Conservation (phyloP, 2,888 invertebrate species). For the Gandaritis pyraliata region DNA sequence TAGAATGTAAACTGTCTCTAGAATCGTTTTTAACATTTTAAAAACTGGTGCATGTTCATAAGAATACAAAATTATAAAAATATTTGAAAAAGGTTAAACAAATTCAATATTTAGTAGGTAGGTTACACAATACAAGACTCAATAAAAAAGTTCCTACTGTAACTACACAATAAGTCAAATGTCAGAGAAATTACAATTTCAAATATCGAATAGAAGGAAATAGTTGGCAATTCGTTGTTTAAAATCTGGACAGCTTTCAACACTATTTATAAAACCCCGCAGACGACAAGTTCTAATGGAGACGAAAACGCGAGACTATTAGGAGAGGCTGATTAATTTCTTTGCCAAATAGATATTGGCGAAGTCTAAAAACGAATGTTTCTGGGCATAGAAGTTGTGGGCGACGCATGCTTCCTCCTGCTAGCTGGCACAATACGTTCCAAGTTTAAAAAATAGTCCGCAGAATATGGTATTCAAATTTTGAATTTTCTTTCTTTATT, state of each 20-base stretch:
- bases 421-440: neutral
- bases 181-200: slow-evolving; percentile 55
- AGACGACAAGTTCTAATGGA: slow-evolving; percentile 8
- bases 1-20: slow-evolving; percentile 20
- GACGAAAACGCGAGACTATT: slow-evolving; percentile 9
- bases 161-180: slow-evolving; percentile 47
- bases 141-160: neutral
- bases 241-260: slow-evolving; percentile 7
- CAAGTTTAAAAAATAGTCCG: neutral
- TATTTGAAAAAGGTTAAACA: too few relatives aligned
- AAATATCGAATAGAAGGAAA: slow-evolving; percentile 35
- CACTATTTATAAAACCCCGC: slow-evolving; percentile 6
- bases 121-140: neutral
- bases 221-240: slow-evolving; percentile 26
- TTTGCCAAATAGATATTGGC: slow-evolving; percentile 14
- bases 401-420: neutral
- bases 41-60: too few relatives aligned
- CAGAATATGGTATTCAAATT: neutral
- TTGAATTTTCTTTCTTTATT: neutral
- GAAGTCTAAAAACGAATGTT: slow-evolving; percentile 12
- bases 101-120: too few relatives aligned
- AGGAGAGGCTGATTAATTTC: slow-evolving; percentile 9
- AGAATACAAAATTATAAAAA: too few relatives aligned
- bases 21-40: too few relatives aligned
- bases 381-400: neutral